Evolutionary conservation across 1,140 invertebrate genomes (phyloP).

Genomic region (Reticulitermes speratus): DNA sequence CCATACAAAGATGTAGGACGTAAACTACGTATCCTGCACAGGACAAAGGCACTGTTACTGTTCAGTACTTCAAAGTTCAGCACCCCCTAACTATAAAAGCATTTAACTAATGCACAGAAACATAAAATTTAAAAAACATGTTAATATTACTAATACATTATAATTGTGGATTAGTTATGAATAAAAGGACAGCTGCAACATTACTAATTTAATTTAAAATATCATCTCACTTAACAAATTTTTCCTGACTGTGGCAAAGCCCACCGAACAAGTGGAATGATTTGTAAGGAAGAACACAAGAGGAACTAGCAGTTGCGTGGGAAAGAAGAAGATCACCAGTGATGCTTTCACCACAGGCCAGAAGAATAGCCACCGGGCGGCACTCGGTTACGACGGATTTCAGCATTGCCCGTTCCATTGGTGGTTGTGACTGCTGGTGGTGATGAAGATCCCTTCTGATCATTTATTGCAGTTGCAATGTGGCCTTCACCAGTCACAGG

Average conservation of each 20-base stretch:
- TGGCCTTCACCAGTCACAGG: slow-evolving; percentile 52
- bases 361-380: slow-evolving; percentile 58
- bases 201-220: background rate
- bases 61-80: no score
- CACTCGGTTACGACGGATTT: slow-evolving; percentile 44
- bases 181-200: background rate
- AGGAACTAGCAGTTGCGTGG: background rate
- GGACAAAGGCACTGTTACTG: no score
- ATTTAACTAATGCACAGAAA: background rate
- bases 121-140: background rate
- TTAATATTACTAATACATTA: background rate
- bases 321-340: background rate
- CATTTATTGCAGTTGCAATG: slow-evolving; percentile 21
- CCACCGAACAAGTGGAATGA: no score
- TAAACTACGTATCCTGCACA: no score
- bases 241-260: no score
- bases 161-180: background rate
- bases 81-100: background rate
- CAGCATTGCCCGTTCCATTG: slow-evolving; percentile 22
- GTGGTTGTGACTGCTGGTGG: background rate
- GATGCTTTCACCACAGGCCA: slow-evolving; percentile 53
- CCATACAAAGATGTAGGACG: background rate
- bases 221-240: background rate
- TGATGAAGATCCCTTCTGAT: slow-evolving; percentile 18
- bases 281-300: no score